Base-by-base conservation (phyloP, 2,113 vertebrate genomes). In the Pterocles gutturalis region DNA sequence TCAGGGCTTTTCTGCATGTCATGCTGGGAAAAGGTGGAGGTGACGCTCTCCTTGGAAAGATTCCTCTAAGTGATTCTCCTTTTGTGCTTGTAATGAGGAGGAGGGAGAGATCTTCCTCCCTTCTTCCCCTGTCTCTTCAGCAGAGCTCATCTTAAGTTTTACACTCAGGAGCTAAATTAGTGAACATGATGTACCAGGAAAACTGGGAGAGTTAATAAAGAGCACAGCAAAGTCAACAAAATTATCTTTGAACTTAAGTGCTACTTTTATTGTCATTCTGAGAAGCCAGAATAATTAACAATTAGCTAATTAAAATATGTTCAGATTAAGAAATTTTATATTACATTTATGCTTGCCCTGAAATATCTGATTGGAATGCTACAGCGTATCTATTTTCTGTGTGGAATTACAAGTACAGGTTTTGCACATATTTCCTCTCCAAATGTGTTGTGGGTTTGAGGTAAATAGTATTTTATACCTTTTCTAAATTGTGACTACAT, bases 361-460 rank as follows among this genome's bases (percentile, higher is more conserved):
- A 8, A 51, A 5, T 65, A 51, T 34, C 51, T 80, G 53, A 72
- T n/a, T 49, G 9, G 25, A 64, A 3, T 48, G 5, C 17, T 67
- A 38, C 26, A 57, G 7, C 7, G 28, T 26, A 53, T 19, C 28
- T 65, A 7, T 75, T 34, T 91, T 93, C 11, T 65, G 20, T 71
- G 8, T 45, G 11, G 3, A 58, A 43, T 53, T 71, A 38, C 0
- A 0, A 34, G 18, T 51, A 41, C 14, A 48, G 41, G 38, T 81
- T 48, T 38, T 76, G 16, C 12, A 8, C 33, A 6, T 31, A 43
- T 73, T 48, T 53, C 34, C 34, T 79, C 15, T 29, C 46, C 21
- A 36, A 28, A 54, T 43, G 17, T 25, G 2, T 11, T 72, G 20
- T 72, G 36, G 5, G 4, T 41, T 66, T 66, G 5, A 11, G 5